Percentiles rank a stretch among this genome's conserved stretches.
phyloP scores from a whole-genome alignment of 2,113 vertebrate genomes.

The Ondatra zibethicus region DNA sequence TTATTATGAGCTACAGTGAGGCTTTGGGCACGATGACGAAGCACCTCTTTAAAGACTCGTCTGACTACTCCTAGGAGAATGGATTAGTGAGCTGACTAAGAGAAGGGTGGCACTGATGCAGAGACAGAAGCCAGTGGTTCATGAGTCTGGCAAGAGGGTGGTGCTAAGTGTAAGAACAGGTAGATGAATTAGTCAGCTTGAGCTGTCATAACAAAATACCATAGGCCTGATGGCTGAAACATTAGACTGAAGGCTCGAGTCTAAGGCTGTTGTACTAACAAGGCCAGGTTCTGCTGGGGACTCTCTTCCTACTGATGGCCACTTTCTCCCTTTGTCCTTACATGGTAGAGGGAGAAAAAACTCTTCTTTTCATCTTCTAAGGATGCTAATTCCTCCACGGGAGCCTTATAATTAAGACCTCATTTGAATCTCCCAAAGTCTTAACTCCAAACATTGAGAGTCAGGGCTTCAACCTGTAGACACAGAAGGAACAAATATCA shows the following conservation, averaged over 20 bases:
- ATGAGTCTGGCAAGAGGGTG: not conserved
- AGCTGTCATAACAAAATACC: not conserved
- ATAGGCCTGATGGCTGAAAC: not conserved
- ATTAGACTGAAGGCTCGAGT: not conserved
- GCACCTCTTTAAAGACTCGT: not conserved
- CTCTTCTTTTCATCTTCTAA: not conserved
- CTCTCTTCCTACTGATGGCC: not conserved
- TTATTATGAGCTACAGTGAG: not conserved
- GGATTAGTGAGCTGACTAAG: not conserved
- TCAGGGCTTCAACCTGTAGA: not conserved
- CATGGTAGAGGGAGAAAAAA: not conserved
- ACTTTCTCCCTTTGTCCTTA: not conserved
- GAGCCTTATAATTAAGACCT: not conserved
- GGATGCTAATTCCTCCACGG: not conserved
- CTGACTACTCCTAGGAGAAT: conserved; percentile 1
- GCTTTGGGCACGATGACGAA: not conserved
- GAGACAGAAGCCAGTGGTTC: not conserved
- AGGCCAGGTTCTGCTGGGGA: not conserved
- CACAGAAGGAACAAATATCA: not conserved
- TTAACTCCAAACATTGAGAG: not conserved
- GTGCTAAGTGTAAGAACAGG: not conserved
- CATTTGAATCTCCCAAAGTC: not conserved
- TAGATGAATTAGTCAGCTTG: not conserved
- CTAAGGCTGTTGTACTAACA: not conserved
- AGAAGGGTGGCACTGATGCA: not conserved